Evolutionary conservation across 2,797 vertebrate species (phyloP).

Genomic region (Schizopygopsis pylzovi): DNA sequence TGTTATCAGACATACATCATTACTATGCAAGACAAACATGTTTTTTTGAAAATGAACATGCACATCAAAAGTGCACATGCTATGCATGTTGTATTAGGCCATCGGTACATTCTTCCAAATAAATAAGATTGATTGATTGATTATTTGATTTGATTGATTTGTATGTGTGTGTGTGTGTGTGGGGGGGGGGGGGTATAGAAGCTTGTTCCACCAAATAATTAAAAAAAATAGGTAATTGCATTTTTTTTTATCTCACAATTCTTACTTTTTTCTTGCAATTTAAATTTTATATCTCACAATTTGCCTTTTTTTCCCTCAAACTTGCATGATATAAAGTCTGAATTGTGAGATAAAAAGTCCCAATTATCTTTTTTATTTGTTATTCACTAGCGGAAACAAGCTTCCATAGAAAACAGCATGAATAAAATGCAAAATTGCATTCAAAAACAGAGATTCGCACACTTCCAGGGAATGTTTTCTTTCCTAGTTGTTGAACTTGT

Average conservation of each 20-base stretch:
- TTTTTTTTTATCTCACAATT: background rate
- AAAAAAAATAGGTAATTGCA: background rate
- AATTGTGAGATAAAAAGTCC: background rate
- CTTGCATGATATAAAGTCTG: background rate
- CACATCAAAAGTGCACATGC: too few relatives aligned
- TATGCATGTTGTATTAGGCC: too few relatives aligned
- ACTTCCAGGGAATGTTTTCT: background rate
- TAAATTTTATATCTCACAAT: background rate
- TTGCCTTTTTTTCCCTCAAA: too few relatives aligned
- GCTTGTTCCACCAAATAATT: background rate
- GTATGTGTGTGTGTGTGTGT: too few relatives aligned
- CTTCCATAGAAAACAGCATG: background rate
- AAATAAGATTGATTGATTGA: too few relatives aligned
- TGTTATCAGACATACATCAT: background rate
- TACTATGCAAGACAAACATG: too few relatives aligned
- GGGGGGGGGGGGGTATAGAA: too few relatives aligned
- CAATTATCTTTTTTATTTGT: background rate
- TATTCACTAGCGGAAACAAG: background rate
- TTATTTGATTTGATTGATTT: too few relatives aligned
- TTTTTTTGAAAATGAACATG: too few relatives aligned
- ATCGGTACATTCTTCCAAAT: too few relatives aligned
- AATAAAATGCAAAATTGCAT: background rate
- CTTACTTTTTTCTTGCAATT: background rate
- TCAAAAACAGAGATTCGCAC: background rate
- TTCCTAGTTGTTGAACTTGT: background rate